Evolutionary conservation across 2,888 invertebrate genomes (phyloP), one percentile per base, ranked within the genome.

Genomic region (Tanypteryx hageni): DNA sequence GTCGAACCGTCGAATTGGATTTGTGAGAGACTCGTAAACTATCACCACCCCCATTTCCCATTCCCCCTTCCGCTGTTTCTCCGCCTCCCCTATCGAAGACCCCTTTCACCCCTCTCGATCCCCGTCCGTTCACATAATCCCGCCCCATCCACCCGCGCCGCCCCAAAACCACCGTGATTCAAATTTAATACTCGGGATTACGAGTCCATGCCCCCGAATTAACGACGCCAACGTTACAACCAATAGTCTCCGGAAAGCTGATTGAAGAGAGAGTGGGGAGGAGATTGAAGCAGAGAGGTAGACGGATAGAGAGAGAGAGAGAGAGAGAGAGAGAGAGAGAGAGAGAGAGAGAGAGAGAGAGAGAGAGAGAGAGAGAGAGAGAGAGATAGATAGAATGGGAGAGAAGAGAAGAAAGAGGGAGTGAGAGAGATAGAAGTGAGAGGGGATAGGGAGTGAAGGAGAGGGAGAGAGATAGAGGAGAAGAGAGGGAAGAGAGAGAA

Each of bases 131-230:
- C 76, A 27, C 76, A 22, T 27, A 76, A 76, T 76, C 76, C 76
- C 27, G 22, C 27, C 64, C 14, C 64, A 64, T 10, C 7, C 64
- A 7, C 64, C 44, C 64, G n/a, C 68, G 76, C 22, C 76, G 22
- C 10, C 22, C 27, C 22, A 13, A 76, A 76, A 76, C 76, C 76
- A 27, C 76, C 76, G 76, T 76, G 76, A 76, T 76, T 76, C 76
- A 76, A 76, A 76, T 76, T 76, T 76, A 76, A 76, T 76, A 76
- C 76, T 27, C 27, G 76, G 76, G 76, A 76, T 76, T 76, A 76
- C 76, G 22, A 76, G 76, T 76, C 76, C 76, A 76, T 76, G 76
- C 7, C 13, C 76, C 7, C 76, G 76, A 76, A 76, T 76, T 76
- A 76, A 76, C 76, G 76, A 27, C 76, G 22, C 22, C 9, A 13